Conservation (phyloP, 2,797 vertebrate species). For the Mycteria americana region DNA sequence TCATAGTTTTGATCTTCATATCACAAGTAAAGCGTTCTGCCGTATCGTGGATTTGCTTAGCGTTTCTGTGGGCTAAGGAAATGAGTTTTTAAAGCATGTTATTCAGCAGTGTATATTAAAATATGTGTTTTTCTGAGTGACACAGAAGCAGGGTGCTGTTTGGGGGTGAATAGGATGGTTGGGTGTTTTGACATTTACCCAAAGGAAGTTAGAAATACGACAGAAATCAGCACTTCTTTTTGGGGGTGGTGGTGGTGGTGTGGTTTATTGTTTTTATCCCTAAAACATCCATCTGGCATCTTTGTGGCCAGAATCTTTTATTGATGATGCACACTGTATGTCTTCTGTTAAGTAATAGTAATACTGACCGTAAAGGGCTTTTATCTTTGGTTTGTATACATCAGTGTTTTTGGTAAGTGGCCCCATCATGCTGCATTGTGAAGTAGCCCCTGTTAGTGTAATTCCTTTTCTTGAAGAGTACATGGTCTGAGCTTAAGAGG, state of each 20-base stretch:
- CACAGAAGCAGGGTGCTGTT: background rate
- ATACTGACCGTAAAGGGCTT: background rate
- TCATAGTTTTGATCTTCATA: accelerated
- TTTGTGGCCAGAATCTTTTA: background rate
- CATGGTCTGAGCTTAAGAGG: background rate
- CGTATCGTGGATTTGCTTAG: accelerated
- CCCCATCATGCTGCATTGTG: background rate
- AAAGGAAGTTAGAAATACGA: background rate
- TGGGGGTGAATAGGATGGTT: background rate
- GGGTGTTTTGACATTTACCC: background rate
- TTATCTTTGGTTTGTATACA: background rate
- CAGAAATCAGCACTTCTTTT: background rate
- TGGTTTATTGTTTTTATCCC: background rate
- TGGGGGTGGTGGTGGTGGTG: no score
- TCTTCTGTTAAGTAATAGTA: background rate
- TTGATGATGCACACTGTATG: background rate
- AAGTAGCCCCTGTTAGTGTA: background rate
- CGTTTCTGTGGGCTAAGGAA: background rate
- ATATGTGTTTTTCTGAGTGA: background rate
- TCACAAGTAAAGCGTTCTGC: accelerated
- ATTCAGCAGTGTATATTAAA: background rate
- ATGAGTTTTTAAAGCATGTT: background rate
- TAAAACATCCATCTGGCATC: background rate
- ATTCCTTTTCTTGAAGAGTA: background rate
- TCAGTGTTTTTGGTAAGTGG: background rate